Percentiles rank a stretch among this genome's conserved stretches.
phyloP scores from a whole-genome alignment of 1,140 invertebrate species.

The Conopomorpha cramerella region DNA sequence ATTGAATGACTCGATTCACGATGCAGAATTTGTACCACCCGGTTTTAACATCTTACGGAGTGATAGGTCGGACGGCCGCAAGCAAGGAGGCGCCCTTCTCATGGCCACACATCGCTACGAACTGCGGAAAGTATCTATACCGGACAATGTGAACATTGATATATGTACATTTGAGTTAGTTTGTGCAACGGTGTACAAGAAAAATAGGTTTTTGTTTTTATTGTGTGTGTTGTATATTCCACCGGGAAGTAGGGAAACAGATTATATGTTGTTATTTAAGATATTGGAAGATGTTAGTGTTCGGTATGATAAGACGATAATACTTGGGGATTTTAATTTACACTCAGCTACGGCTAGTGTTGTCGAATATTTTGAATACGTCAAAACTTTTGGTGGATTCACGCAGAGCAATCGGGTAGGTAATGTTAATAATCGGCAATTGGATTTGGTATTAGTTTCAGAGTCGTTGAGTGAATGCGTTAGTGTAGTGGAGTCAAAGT shows the following conservation, averaged over 20 bases:
- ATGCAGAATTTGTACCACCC: too few species aligned
- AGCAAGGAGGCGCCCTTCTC: too few species aligned
- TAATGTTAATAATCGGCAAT: constrained; percentile 11
- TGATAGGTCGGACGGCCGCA: too few species aligned
- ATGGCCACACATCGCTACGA: constrained; percentile 8
- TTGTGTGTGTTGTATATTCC: constrained; percentile 11
- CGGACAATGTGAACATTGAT: constrained; percentile 3
- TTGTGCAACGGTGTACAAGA: too few species aligned
- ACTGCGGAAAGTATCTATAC: constrained; percentile 1
- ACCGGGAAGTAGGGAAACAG: constrained; percentile 7
- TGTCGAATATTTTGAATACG: constrained; percentile 14
- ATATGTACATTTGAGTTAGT: constrained; percentile 8
- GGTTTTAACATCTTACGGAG: too few species aligned
- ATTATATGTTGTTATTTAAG: constrained; percentile 12
- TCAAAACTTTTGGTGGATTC: constrained; percentile 12
- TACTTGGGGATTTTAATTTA: too few species aligned
- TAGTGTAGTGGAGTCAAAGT: too few species aligned
- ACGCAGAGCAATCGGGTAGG: constrained; percentile 10
- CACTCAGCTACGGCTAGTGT: constrained; percentile 10
- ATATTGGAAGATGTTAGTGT: constrained; percentile 11
- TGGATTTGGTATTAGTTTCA: constrained; percentile 17
- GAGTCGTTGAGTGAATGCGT: too few species aligned
- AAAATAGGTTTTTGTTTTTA: too few species aligned
- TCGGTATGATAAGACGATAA: constrained; percentile 5
- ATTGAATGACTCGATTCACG: too few species aligned